phyloP scores from a whole-genome alignment of 2,797 vertebrate species.

The Agapornis canus region DNA sequence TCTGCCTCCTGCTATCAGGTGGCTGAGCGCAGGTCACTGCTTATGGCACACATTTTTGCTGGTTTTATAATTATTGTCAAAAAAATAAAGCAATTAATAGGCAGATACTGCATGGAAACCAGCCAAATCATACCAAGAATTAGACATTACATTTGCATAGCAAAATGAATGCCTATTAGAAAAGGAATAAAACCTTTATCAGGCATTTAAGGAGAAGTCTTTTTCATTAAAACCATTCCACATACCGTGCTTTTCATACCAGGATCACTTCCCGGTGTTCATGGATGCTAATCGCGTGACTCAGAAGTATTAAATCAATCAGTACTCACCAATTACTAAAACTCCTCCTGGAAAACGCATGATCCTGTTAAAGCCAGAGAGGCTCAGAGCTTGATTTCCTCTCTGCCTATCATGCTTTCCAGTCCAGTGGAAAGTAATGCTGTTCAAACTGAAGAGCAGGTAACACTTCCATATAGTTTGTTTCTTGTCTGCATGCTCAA shows the following conservation, averaged over 20 bases:
- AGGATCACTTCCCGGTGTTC: neutral
- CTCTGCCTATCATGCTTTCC: neutral
- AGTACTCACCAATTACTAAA: slow-evolving; percentile 49
- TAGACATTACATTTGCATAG: neutral
- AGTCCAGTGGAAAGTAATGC: neutral
- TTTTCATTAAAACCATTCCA: neutral
- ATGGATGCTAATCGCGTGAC: neutral
- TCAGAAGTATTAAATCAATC: neutral
- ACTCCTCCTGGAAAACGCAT: slow-evolving; percentile 8
- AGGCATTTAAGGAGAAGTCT: neutral
- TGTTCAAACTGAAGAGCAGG: neutral
- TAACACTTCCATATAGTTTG: neutral
- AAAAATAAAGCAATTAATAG: slow-evolving; percentile 1
- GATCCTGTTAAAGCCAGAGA: neutral
- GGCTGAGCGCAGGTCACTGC: neutral
- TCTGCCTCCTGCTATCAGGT: neutral
- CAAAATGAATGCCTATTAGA: neutral
- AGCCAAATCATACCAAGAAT: neutral
- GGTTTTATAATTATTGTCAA: neutral
- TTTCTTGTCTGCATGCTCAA: neutral
- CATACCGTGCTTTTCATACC: neutral
- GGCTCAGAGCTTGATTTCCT: neutral
- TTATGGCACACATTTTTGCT: neutral
- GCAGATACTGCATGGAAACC: neutral
- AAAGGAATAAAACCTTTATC: neutral